Conservation (phyloP, 2,888 invertebrate genomes). For the Hedya salicella region DNA sequence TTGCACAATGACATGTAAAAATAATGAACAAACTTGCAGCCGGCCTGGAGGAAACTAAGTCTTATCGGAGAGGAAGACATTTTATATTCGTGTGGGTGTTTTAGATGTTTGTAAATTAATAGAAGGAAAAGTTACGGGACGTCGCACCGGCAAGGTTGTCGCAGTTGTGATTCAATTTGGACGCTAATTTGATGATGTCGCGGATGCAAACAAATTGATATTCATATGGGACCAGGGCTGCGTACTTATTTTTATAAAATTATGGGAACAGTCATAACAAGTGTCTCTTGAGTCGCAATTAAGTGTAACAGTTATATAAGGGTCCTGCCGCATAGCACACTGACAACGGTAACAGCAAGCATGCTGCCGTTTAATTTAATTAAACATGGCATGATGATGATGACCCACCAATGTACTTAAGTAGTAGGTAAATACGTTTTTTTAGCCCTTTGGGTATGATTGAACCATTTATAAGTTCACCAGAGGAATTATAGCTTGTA, state of each 20-base stretch:
- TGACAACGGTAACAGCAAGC: too few relatives aligned
- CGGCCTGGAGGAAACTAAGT: conserved; percentile 63
- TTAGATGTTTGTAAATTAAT: conserved; percentile 83
- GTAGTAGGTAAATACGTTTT: too few relatives aligned
- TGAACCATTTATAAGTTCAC: too few relatives aligned
- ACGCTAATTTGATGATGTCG: conserved; percentile 84
- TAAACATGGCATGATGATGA: too few relatives aligned
- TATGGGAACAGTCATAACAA: conserved; percentile 30
- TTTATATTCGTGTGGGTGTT: conserved; percentile 60
- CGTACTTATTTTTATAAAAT: conserved; percentile 66
- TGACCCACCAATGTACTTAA: too few relatives aligned
- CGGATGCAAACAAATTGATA: conserved; percentile 83
- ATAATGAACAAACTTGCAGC: conserved; percentile 82
- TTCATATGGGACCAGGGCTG: conserved; percentile 81
- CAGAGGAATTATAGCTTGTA: too few relatives aligned
- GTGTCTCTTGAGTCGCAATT: conserved; percentile 35
- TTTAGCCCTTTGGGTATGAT: too few relatives aligned
- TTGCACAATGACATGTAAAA: conserved; percentile 85
- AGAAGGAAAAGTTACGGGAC: conserved; percentile 84
- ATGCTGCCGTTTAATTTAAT: too few relatives aligned
- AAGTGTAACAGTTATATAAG: conserved; percentile 14
- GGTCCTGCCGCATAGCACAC: too few relatives aligned
- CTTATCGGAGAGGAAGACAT: conserved; percentile 60
- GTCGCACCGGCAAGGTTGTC: conserved; percentile 81
- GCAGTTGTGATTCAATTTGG: conserved; percentile 85